These are phyloP conservation scores for Scaeva pyrastri DNA, from an alignment of 2,888 invertebrate genomes.

Conservation along the genomic window DNA sequence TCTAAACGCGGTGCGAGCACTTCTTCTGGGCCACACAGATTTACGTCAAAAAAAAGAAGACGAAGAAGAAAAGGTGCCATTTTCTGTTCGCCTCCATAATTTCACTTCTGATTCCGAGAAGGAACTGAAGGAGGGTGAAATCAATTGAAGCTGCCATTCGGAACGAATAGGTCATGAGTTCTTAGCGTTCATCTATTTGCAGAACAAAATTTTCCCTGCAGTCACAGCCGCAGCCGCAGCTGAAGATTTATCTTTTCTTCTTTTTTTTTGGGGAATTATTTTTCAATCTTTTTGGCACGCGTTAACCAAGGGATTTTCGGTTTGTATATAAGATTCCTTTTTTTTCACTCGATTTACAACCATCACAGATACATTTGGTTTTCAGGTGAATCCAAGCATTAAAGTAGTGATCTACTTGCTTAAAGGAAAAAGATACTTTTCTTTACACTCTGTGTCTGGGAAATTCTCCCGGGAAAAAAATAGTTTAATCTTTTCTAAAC, in stretches of 20 bases:
- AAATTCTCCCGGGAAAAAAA: too few relatives aligned
- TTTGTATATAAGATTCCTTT: constrained; percentile 20
- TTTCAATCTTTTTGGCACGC: constrained; percentile 52
- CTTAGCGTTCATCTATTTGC: constrained; percentile 39
- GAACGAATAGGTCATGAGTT: constrained; percentile 45
- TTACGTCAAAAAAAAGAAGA: neutral
- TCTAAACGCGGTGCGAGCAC: constrained; percentile 18
- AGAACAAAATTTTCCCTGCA: constrained; percentile 23
- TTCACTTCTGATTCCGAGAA: constrained; percentile 2
- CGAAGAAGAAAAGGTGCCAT: constrained; percentile 4
- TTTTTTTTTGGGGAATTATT: constrained; percentile 3
- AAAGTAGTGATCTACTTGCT: constrained; percentile 43
- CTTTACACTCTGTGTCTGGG: neutral
- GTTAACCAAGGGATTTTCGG: constrained; percentile 34
- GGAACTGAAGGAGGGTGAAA: neutral
- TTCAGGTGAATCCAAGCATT: constrained; percentile 68
- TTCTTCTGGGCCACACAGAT: constrained; percentile 3
- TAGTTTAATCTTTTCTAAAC: too few relatives aligned
- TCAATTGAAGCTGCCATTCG: constrained; percentile 50
- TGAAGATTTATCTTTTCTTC: neutral
- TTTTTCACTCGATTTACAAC: neutral
- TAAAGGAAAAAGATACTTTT: constrained; percentile 1
- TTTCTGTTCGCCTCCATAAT: neutral
- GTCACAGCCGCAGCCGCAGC: neutral
- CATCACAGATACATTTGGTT: constrained; percentile 28